Conservation (phyloP, 2,888 invertebrate species). For the Coremacera marginata region DNA sequence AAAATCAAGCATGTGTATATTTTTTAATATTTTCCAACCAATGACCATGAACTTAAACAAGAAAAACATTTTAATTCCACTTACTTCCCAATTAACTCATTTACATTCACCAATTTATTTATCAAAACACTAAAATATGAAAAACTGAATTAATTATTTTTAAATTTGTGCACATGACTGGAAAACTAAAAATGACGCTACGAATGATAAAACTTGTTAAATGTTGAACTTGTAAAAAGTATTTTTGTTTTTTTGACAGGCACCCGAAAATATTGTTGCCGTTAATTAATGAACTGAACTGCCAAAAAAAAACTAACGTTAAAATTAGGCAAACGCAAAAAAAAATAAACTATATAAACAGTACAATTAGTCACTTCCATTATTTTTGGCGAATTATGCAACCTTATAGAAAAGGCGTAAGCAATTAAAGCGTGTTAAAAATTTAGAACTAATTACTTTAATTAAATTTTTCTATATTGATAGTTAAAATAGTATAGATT, state of each 20-base stretch:
- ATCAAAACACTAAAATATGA: neutral
- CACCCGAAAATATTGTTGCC: neutral
- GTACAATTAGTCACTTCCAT: neutral
- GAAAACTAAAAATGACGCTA: neutral
- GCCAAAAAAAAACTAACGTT: neutral
- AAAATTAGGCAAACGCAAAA: neutral
- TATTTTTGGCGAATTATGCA: neutral
- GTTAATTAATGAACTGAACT: slow-evolving; percentile 5
- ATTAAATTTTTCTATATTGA: too few relatives aligned
- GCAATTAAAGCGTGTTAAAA: too few relatives aligned
- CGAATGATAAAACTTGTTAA: neutral
- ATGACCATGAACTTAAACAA: neutral
- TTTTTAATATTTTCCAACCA: neutral
- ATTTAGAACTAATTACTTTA: too few relatives aligned
- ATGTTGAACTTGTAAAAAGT: neutral
- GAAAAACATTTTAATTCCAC: too few relatives aligned
- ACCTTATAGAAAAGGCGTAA: neutral
- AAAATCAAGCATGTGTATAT: too few relatives aligned
- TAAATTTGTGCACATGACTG: slow-evolving; percentile 11
- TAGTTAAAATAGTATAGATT: slow-evolving; percentile 16
- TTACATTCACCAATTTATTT: neutral
- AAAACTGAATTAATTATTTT: neutral
- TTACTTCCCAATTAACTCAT: neutral
- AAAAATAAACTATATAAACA: neutral
- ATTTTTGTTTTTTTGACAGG: neutral